Conservation (phyloP, 2,797 vertebrate species). For the Graptemys geographica region DNA sequence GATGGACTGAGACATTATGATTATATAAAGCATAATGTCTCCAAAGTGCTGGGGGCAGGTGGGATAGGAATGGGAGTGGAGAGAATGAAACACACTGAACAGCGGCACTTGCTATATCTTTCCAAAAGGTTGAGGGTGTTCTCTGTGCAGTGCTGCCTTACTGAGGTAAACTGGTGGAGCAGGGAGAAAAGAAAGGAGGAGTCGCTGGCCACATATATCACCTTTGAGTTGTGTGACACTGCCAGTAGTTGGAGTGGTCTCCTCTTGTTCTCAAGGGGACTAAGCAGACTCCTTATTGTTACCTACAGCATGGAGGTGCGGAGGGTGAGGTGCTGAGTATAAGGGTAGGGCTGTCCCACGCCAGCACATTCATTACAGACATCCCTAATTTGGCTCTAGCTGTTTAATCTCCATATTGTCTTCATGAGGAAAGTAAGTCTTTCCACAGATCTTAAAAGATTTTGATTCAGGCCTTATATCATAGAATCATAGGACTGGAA, state of each 20-base stretch:
- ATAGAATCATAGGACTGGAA: too few relatives aligned
- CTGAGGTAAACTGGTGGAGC: rapidly evolving
- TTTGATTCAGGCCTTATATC: not conserved
- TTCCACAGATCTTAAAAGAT: not conserved
- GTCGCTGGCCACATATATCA: not conserved
- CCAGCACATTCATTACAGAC: rapidly evolving
- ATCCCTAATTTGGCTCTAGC: not conserved
- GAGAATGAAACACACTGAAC: rapidly evolving
- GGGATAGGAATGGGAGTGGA: not conserved
- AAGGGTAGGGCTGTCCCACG: not conserved
- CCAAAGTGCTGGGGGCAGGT: rapidly evolving
- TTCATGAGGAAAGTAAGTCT: not conserved
- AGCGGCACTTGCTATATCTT: not conserved
- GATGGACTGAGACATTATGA: not conserved
- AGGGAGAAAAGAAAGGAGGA: rapidly evolving
- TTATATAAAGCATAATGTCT: not conserved
- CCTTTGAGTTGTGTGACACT: not conserved
- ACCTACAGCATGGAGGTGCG: rapidly evolving
- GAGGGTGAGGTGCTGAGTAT: not conserved
- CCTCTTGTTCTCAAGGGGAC: not conserved
- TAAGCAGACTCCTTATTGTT: not conserved
- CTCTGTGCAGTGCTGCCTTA: not conserved
- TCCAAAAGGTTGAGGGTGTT: not conserved
- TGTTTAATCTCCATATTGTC: not conserved
- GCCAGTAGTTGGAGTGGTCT: not conserved